A percentile compares a stretch with the other conserved stretches of the same genome.
These are phyloP conservation scores for Acyrthosiphon pisum DNA, from an alignment of 1,140 invertebrate species.

Conservation along the genomic window DNA sequence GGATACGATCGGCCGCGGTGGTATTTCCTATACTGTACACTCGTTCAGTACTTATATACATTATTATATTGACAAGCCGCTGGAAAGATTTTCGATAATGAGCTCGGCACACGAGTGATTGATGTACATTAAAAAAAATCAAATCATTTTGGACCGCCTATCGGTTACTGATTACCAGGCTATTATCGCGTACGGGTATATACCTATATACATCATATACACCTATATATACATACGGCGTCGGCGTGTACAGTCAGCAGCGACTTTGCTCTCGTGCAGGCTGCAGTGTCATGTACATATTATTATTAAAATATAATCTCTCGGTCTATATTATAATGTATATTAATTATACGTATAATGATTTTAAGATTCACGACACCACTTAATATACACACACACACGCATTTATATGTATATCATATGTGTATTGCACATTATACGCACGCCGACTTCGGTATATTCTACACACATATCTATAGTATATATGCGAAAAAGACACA, in stretches of 20 bases:
- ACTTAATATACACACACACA: background rate
- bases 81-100: conserved; percentile 49
- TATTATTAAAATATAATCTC: background rate
- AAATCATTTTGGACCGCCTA: conserved; percentile 34
- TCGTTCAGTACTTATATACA: too few species aligned
- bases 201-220: background rate
- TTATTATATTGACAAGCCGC: conserved; percentile 26
- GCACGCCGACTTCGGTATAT: too few species aligned
- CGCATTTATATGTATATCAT: background rate
- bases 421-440: background rate
- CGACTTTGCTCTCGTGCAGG: background rate
- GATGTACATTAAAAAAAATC: conserved; percentile 28
- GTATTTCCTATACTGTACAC: background rate
- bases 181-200: background rate
- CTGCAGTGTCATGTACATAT: background rate
- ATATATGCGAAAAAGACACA: background rate
- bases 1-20: background rate
- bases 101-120: conserved; percentile 33
- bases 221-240: background rate
- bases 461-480: background rate
- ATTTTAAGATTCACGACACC: conserved; percentile 35
- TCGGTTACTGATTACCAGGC: conserved; percentile 22
- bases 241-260: background rate
- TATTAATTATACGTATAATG: background rate
- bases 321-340: background rate